Conservation (phyloP, 1,140 invertebrate genomes). For the Aphelinus atriplicis region DNA sequence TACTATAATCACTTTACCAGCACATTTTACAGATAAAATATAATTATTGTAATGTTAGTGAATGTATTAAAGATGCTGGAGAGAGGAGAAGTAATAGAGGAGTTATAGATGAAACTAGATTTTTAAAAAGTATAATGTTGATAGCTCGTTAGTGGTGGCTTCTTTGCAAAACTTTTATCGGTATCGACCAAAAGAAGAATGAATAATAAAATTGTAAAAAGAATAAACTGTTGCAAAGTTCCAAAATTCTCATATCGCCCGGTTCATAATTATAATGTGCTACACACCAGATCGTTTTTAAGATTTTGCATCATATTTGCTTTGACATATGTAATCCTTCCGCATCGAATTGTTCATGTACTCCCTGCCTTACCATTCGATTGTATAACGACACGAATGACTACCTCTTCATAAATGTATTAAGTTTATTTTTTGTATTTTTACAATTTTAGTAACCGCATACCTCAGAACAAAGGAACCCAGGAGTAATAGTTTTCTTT, state of each 20-base stretch:
- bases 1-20: constrained; percentile 60
- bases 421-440: constrained; percentile 62
- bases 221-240: constrained; percentile 41
- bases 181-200: constrained; percentile 15
- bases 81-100: constrained; percentile 13
- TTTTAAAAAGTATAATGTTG: constrained; percentile 35
- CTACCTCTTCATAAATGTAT: constrained; percentile 64
- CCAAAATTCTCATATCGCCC: constrained; percentile 56
- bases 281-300: constrained; percentile 34
- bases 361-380: constrained; percentile 27
- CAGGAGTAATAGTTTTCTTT: constrained; percentile 44
- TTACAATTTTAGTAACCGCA: constrained; percentile 66
- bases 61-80: background rate
- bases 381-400: constrained; percentile 53
- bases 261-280: constrained; percentile 43
- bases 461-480: constrained; percentile 60
- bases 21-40: constrained; percentile 49
- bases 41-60: constrained; percentile 28
- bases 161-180: constrained; percentile 15
- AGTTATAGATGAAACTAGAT: constrained; percentile 36
- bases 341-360: constrained; percentile 20
- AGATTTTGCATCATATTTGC: constrained; percentile 34
- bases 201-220: constrained; percentile 29
- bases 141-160: constrained; percentile 38
- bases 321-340: constrained; percentile 39